phyloP scores from a whole-genome alignment of 2,797 vertebrate species.

The Melanotaenia pygmaea region DNA sequence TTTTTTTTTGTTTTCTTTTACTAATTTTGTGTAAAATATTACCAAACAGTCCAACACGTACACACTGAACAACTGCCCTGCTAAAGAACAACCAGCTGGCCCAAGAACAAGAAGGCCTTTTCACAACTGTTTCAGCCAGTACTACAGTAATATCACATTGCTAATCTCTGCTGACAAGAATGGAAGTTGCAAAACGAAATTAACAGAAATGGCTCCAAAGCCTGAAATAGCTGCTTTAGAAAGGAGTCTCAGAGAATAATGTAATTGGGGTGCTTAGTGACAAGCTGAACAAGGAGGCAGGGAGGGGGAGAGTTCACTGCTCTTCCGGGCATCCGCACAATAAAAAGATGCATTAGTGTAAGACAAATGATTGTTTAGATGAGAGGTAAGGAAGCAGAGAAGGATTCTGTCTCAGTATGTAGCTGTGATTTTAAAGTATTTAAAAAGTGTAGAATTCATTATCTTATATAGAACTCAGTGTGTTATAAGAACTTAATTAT shows the following conservation, averaged over 20 bases:
- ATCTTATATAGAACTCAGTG: conserved; percentile 11
- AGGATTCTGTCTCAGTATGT: not conserved
- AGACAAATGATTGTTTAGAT: conserved; percentile 38
- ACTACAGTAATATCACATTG: conserved; percentile 61
- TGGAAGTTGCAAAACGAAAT: conserved; percentile 61
- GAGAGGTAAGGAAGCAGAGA: conserved; percentile 11
- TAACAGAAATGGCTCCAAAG: conserved; percentile 57
- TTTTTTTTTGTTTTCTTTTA: not conserved
- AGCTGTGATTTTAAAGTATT: not conserved
- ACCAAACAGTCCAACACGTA: conserved; percentile 13
- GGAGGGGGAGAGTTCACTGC: conserved; percentile 39
- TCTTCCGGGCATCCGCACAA: conserved; percentile 47
- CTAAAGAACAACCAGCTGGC: conserved; percentile 45
- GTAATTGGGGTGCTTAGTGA: conserved; percentile 63
- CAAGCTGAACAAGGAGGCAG: conserved; percentile 30
- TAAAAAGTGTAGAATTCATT: not conserved
- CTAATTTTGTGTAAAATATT: conserved; percentile 17
- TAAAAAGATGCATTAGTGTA: conserved; percentile 34
- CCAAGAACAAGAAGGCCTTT: conserved; percentile 60
- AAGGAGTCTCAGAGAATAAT: conserved; percentile 65
- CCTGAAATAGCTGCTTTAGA: conserved; percentile 72
- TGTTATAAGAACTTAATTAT: not conserved
- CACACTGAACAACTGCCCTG: conserved; percentile 22
- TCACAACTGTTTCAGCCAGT: conserved; percentile 56
- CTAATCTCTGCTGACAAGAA: conserved; percentile 62